phyloP scores from a whole-genome alignment of 2,888 invertebrate species.

The Limnephilus rhombicus region DNA sequence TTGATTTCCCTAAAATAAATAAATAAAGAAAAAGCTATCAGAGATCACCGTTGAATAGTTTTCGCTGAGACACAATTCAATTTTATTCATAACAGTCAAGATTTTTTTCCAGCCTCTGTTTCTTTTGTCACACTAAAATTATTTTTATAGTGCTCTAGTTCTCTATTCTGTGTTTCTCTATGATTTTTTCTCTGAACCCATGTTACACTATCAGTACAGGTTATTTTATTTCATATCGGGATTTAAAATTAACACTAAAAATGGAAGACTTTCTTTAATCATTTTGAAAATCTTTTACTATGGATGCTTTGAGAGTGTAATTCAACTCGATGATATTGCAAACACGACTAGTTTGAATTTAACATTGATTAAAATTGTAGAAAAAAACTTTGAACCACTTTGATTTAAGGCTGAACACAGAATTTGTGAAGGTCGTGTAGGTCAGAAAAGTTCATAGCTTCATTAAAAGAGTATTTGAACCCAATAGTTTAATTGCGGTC shows the following conservation, averaged over 20 bases:
- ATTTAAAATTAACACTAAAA: neutral
- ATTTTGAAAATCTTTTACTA: no score
- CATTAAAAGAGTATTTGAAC: neutral
- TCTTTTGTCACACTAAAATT: neutral
- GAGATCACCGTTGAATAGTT: no score
- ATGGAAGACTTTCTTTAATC: neutral
- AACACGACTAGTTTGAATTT: no score
- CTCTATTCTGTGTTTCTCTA: neutral
- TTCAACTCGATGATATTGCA: no score
- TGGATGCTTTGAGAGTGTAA: no score
- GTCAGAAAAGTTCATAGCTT: neutral
- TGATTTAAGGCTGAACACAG: neutral
- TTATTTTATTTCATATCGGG: neutral
- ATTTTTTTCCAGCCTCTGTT: no score
- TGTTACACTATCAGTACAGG: neutral
- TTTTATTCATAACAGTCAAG: no score
- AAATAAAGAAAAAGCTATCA: no score
- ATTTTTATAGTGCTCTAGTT: neutral
- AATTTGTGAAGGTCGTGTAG: neutral
- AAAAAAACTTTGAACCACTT: no score
- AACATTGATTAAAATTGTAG: no score
- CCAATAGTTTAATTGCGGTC: neutral
- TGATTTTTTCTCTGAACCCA: neutral
- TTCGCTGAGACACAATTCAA: no score
- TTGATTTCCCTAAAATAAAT: no score